These are phyloP conservation scores for Labrus mixtus DNA, from an alignment of 2,113 vertebrate species.

Conservation along the genomic window DNA sequence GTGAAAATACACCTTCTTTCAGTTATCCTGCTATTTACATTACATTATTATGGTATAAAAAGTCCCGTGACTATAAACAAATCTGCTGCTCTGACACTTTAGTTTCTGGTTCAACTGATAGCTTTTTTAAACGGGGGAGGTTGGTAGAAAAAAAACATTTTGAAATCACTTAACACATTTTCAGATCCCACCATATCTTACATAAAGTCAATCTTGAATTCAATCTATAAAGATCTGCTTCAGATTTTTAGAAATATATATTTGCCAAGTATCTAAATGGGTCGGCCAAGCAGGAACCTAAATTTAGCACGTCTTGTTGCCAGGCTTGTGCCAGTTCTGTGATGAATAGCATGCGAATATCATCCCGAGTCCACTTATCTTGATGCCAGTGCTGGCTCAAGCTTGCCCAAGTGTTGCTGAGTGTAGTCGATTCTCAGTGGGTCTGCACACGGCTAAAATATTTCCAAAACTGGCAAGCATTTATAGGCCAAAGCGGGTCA, in stretches of 20 bases:
- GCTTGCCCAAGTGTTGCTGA: constrained; percentile 9
- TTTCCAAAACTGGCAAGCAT: constrained; percentile 6
- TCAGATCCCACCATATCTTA: neutral
- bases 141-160: neutral
- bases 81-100: too few species aligned
- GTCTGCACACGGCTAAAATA: neutral
- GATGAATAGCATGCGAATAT: constrained; percentile 10
- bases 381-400: constrained; percentile 9
- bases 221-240: neutral
- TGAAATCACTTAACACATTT: neutral
- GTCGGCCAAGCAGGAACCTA: neutral
- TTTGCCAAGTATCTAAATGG: neutral
- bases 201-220: neutral
- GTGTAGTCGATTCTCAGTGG: constrained; percentile 9
- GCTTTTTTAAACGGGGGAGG: too few species aligned
- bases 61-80: too few species aligned
- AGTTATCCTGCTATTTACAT: too few species aligned
- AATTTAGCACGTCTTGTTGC: constrained; percentile 1
- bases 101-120: neutral
- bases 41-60: too few species aligned
- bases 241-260: neutral
- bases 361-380: constrained; percentile 3
- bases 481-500: neutral
- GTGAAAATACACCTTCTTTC: too few species aligned
- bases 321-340: constrained; percentile 15